phyloP scores from a whole-genome alignment of 92 coral and sea anemone genomes.

The Pocillopora grandis region DNA sequence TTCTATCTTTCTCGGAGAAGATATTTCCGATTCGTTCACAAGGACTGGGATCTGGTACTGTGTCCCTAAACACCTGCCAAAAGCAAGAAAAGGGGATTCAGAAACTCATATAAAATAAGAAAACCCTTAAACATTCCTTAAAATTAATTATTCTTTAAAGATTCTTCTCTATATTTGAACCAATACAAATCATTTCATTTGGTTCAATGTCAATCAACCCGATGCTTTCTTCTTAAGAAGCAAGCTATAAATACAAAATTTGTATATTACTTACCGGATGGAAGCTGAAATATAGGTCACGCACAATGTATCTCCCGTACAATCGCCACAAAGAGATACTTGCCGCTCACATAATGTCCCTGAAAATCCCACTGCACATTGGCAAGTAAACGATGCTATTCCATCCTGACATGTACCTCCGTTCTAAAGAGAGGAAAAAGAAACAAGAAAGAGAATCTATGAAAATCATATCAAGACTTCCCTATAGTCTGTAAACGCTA shows the following conservation, averaged over 20 bases:
- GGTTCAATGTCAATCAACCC: no score
- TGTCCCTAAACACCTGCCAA: slow-evolving; percentile 55
- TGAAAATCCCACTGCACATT: slow-evolving; percentile 49
- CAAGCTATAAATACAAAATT: no score
- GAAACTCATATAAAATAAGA: not conserved
- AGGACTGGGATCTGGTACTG: slow-evolving; percentile 65
- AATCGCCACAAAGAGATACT: slow-evolving; percentile 39
- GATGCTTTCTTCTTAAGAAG: no score
- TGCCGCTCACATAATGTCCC: slow-evolving; percentile 59
- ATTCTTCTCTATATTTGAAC: not conserved
- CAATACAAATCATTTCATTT: no score
- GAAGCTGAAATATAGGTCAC: slow-evolving; percentile 44
- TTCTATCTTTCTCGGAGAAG: slow-evolving; percentile 24
- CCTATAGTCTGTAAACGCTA: no score
- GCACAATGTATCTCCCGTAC: slow-evolving; percentile 48
- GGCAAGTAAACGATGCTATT: slow-evolving; percentile 49
- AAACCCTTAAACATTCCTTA: not conserved
- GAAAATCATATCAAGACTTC: not conserved
- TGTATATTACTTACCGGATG: slow-evolving; percentile 31
- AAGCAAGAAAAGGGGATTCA: not conserved
- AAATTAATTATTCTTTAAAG: not conserved
- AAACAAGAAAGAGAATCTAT: not conserved
- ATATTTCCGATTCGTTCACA: slow-evolving; percentile 36
- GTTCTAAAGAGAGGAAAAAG: slow-evolving; percentile 19
- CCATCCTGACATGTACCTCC: slow-evolving; percentile 62